Percentiles rank a stretch among this genome's conserved stretches.
Evolutionary conservation across 2,113 vertebrate genomes (phyloP).

Genomic region (Uropsilus gracilis): DNA sequence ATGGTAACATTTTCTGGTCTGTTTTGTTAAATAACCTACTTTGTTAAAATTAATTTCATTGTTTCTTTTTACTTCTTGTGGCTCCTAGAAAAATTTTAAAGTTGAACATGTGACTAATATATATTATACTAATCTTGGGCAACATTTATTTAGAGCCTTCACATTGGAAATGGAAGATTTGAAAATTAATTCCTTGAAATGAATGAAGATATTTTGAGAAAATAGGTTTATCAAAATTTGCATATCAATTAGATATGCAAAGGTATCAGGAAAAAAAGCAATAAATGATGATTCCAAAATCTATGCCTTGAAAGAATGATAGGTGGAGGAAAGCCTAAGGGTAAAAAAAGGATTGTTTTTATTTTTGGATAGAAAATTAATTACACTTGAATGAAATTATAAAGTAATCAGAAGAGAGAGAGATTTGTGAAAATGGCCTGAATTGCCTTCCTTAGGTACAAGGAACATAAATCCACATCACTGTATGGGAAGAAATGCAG

Average conservation of each 20-base stretch:
- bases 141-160: background rate
- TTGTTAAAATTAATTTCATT: conserved; percentile 1
- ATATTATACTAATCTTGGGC: background rate
- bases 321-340: background rate
- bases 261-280: background rate
- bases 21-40: background rate
- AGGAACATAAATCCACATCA: background rate
- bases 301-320: background rate
- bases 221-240: background rate
- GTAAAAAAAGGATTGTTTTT: background rate
- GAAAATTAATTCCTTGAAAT: background rate
- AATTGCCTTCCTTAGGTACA: background rate
- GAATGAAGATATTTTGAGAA: background rate
- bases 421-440: background rate
- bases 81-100: background rate
- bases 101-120: background rate
- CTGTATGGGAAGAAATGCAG: background rate
- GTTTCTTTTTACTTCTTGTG: conserved; percentile 12
- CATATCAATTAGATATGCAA: background rate
- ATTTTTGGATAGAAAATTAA: background rate
- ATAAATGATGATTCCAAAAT: background rate
- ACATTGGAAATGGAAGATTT: background rate
- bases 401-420: background rate
- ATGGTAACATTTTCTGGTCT: background rate
- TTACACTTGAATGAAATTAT: conserved; percentile 16